Percentiles rank a stretch among this genome's conserved stretches.
Conservation (phyloP, 2,113 vertebrate genomes). For the Nothobranchius furzeri region DNA sequence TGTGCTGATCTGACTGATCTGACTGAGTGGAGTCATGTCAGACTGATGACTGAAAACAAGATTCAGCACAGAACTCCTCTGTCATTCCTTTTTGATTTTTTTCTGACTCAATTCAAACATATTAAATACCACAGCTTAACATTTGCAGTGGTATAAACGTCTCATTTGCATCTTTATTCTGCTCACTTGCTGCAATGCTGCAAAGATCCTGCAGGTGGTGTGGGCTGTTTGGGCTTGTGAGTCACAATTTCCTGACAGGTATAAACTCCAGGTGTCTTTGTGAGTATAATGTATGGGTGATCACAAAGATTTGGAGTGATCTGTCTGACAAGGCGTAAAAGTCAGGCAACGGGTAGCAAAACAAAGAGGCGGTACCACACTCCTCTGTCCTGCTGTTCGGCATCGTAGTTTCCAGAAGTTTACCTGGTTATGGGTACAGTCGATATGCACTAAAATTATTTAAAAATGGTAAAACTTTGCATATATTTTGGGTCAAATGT, state of each 20-base stretch:
- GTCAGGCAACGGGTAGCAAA: slow-evolving; percentile 49
- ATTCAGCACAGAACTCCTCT: background rate
- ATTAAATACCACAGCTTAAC: background rate
- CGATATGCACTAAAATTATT: slow-evolving; percentile 25
- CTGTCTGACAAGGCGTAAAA: slow-evolving; percentile 64
- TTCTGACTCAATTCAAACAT: background rate
- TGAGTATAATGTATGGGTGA: slow-evolving; percentile 42
- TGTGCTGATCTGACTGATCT: slow-evolving; percentile 37
- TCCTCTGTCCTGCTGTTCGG: slow-evolving; percentile 8
- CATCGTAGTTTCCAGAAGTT: slow-evolving; percentile 21
- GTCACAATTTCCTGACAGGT: slow-evolving; percentile 19
- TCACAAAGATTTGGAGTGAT: slow-evolving; percentile 63
- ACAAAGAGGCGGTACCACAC: slow-evolving; percentile 25
- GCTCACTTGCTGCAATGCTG: slow-evolving; percentile 29
- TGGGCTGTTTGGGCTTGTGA: slow-evolving; percentile 50
- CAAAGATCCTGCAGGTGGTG: slow-evolving; percentile 67
- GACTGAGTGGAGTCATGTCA: slow-evolving; percentile 31
- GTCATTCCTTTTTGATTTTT: background rate
- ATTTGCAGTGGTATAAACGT: background rate
- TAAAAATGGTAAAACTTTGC: slow-evolving; percentile 14
- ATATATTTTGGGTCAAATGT: slow-evolving; percentile 20
- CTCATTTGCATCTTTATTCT: background rate
- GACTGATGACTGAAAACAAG: slow-evolving; percentile 29
- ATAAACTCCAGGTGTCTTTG: slow-evolving; percentile 41
- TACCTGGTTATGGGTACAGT: slow-evolving; percentile 35